Conservation (phyloP, 2,113 vertebrate species). For the Vulpes lagopus region DNA sequence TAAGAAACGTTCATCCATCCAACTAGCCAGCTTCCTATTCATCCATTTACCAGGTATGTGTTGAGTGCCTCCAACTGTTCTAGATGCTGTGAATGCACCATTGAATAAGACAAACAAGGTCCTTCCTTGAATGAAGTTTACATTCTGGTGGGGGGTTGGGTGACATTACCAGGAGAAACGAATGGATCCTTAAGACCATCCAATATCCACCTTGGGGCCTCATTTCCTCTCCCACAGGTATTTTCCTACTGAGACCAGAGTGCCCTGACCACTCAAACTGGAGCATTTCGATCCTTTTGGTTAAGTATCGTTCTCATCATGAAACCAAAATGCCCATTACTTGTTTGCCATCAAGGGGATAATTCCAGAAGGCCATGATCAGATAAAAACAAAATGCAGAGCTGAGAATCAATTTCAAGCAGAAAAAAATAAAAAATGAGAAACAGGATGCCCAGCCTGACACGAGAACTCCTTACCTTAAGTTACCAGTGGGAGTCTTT, state of each 20-base stretch:
- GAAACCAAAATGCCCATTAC: neutral
- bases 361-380: neutral
- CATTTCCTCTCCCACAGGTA: neutral
- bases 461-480: slow-evolving; percentile 11
- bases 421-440: neutral
- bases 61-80: neutral
- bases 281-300: neutral
- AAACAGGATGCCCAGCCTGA: rapidly evolving
- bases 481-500: neutral
- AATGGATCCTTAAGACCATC: neutral
- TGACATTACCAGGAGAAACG: neutral
- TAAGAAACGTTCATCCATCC: neutral
- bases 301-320: neutral
- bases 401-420: neutral
- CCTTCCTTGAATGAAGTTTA: neutral
- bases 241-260: neutral
- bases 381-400: slow-evolving; percentile 18
- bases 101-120: neutral
- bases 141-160: neutral
- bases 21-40: neutral
- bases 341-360: neutral
- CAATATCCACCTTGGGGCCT: neutral
- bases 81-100: neutral
- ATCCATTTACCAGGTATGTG: neutral
- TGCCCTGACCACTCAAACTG: neutral